Conservation (phyloP, 2,797 vertebrate species). For the Xerus rutilus region DNA sequence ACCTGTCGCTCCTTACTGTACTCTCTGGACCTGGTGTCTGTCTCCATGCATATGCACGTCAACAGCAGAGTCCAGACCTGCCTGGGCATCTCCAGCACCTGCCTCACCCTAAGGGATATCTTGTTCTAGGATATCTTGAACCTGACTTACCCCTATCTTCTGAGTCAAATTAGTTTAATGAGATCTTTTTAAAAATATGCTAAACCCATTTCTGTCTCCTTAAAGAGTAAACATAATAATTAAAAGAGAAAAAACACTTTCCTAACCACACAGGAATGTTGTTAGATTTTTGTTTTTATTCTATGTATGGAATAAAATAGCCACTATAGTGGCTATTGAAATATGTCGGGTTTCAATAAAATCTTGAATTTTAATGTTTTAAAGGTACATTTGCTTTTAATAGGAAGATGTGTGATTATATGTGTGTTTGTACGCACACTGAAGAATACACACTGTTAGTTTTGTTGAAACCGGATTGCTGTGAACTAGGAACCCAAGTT, state of each 20-base stretch:
- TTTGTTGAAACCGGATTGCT: neutral
- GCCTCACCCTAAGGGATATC: neutral
- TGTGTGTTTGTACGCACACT: rapidly evolving
- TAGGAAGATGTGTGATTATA: neutral
- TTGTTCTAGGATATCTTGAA: slow-evolving; percentile 43
- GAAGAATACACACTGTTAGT: neutral
- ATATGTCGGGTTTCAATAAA: neutral
- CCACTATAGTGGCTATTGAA: neutral
- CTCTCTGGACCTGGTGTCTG: slow-evolving; percentile 42
- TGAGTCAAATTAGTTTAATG: neutral
- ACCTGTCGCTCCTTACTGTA: slow-evolving; percentile 72
- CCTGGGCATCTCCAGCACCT: slow-evolving; percentile 2
- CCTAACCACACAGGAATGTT: neutral
- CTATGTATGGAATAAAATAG: neutral
- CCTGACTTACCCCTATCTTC: neutral
- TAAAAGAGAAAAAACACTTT: neutral
- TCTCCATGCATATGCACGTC: neutral
- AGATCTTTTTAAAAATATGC: neutral
- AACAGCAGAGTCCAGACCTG: neutral
- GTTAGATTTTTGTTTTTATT: neutral
- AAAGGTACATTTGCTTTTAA: neutral
- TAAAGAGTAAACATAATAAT: neutral
- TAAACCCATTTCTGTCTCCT: neutral
- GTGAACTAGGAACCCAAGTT: neutral
- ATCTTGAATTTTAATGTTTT: neutral